Evolutionary conservation across 1,140 invertebrate species (phyloP), one percentile per base, ranked within the genome.

Genomic region (Steinernema khuongi): DNA sequence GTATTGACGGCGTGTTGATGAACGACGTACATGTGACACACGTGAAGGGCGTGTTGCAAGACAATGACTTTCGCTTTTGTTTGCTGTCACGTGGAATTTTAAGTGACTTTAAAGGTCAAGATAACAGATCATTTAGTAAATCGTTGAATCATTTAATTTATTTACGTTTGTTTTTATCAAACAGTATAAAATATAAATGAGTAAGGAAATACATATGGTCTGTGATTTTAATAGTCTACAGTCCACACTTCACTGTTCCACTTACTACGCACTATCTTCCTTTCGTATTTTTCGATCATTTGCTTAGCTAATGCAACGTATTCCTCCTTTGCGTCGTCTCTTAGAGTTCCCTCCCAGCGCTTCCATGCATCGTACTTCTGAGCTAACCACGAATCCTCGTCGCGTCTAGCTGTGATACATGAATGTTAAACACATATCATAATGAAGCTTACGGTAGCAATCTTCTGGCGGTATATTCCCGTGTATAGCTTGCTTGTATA

Each of bases 211-310:
- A n/a, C n/a, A n/a, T n/a, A n/a, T n/a, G n/a, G n/a, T n/a, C n/a
- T n/a, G n/a, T n/a, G n/a, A n/a, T n/a, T 31, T 72, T 44, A 77
- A 41, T 77, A 77, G 43, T 77, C 76, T 0, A 77, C 76, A n/a
- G 69, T 78, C 76, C 76, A 77, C 32, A 77, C 76, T 68, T 77
- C 41, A 31, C 76, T 77, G 33, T 77, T 77, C 76, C 76, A 77
- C 71, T 77, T 75, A 41, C 60, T 67, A 0, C 74, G 68, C 14
- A 77, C 36, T 19, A 77, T 77, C 31, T 71, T 75, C 33, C 76
- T 74, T 30, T 72, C 60, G 36, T 77, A 77, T 22, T 77, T 77
- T 7, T 71, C 70, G 1, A 77, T 77, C 76, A 77, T 77, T 43
- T 77, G 74, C 31, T 77, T 71, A 1, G 74, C 76, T 18, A 73